Percentiles rank a stretch among this genome's conserved stretches.
Evolutionary conservation across 2,797 vertebrate species (phyloP).

Genomic region (Betta splendens): DNA sequence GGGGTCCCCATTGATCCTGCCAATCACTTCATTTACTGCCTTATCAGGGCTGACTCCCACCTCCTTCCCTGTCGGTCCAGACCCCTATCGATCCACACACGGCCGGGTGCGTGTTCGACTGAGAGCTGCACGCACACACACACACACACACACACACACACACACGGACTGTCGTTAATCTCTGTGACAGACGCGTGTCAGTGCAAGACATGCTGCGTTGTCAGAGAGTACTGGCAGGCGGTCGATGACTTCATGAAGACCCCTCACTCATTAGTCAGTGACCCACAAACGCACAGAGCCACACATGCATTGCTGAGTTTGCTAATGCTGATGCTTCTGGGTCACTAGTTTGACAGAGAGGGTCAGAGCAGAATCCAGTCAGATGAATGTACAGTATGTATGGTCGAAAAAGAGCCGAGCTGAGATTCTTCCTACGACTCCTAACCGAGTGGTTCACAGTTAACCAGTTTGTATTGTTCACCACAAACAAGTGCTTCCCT

Average conservation of each 20-base stretch:
- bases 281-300: conserved; percentile 39
- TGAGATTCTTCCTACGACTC: neutral
- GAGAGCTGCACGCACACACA: conserved; percentile 4
- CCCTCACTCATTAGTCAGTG: conserved; percentile 44
- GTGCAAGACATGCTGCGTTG: conserved; percentile 20
- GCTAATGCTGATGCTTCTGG: conserved; percentile 14
- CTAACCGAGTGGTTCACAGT: conserved; percentile 3
- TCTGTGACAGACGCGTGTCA: conserved; percentile 51
- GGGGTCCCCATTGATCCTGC: conserved; percentile 65
- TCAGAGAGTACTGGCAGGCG: conserved; percentile 44
- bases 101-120: conserved; percentile 34
- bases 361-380: conserved; percentile 5
- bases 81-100: conserved; percentile 27
- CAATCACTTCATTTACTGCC: conserved; percentile 72
- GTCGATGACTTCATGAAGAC: conserved; percentile 48
- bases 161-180: conserved; percentile 31
- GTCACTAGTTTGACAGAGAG: conserved; percentile 16
- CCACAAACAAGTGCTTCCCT: neutral
- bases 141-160: neutral
- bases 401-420: neutral
- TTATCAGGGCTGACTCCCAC: conserved; percentile 62
- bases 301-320: conserved; percentile 31
- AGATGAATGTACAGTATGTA: conserved; percentile 1
- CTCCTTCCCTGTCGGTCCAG: conserved; percentile 28
- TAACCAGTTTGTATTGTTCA: conserved; percentile 8